Evolutionary conservation across 2,888 invertebrate species (phyloP), one percentile per base, ranked within the genome.

Genomic region (Elmis aenea): DNA sequence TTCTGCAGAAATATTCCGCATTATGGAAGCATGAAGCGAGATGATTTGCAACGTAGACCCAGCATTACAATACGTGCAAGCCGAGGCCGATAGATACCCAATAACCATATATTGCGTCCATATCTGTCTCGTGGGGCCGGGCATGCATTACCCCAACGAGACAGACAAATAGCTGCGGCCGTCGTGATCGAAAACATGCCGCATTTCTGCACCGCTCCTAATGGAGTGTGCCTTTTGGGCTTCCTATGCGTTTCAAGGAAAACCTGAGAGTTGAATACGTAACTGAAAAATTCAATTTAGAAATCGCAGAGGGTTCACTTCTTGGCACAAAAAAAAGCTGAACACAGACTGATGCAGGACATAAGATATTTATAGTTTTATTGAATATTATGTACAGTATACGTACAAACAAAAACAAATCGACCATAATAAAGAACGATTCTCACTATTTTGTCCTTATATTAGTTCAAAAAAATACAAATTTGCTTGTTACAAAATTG

Each of bases 51-150:
- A 51, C 48, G 50, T 48, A 55, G 51, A 54, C 51, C 50, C 38
- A 43, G 50, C 52, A 57, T 55, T 58, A 54, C 57, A 55, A 57
- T 59, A 59, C 55, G 53, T 56, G 53, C 49, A 57, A 54, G 56
- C 44, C 46, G 49, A 58, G 56, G 54, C 52, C 62, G 60, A 64
- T 62, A 61, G 56, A 59, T 60, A 61, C 57, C 58, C 62, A 62
- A 64, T 63, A 63, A 64, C 62, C 64, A 62, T 63, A 64, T 61
- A 64, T 64, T 55, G 58, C 55, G 57, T 46, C 55, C 56, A 56
- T 62, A 63, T 64, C 59, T 61, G 61, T 61, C 64, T 58, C 60
- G 41, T 33, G 62, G 60, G 62, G 55, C 52, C 48, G 40, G 34
- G 50, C 55, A 50, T 61, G 58, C 55, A 61, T 61, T 60, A 59